Percentiles rank a stretch among this genome's conserved stretches.
These are phyloP conservation scores for Menidia beryllina DNA, from an alignment of 2,113 vertebrate genomes.

Conservation along the genomic window DNA sequence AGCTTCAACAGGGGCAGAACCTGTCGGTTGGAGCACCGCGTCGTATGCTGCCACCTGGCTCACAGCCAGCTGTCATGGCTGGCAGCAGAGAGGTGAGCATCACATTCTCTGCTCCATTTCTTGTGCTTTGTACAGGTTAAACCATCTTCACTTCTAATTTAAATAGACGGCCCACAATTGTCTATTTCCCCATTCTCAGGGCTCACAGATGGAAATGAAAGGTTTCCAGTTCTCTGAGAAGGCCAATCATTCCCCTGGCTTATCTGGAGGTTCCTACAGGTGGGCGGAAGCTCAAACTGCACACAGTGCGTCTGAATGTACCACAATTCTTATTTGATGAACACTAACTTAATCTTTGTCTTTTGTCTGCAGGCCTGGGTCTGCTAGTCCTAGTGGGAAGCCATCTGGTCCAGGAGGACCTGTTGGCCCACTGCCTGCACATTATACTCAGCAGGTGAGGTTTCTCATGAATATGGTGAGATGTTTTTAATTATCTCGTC, in stretches of 20 bases:
- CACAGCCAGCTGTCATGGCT: conserved; percentile 89
- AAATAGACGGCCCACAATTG: background rate
- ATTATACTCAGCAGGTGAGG: conserved; percentile 94
- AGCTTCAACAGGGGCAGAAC: conserved; percentile 95
- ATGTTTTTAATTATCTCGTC: background rate
- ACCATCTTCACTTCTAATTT: no score
- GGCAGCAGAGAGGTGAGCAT: conserved; percentile 92
- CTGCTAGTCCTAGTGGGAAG: conserved; percentile 96
- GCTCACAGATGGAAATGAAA: conserved; percentile 97
- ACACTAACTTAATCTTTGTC: background rate
- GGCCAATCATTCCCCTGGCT: conserved; percentile 87
- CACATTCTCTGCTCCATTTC: no score
- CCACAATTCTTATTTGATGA: background rate
- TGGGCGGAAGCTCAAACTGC: conserved; percentile 60
- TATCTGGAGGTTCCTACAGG: conserved; percentile 90
- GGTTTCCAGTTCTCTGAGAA: conserved; percentile 97
- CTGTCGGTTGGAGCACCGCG: conserved; percentile 92
- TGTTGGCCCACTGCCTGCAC: conserved; percentile 90
- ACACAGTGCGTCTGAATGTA: no score
- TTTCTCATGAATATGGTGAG: background rate
- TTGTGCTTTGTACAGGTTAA: background rate
- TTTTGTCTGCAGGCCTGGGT: conserved; percentile 87
- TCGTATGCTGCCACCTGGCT: conserved; percentile 91
- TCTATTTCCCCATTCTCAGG: conserved; percentile 68
- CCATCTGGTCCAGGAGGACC: conserved; percentile 86